Evolutionary conservation across 2,797 vertebrate genomes (phyloP), one percentile per base, ranked within the genome.

Genomic region (Lerista edwardsae): DNA sequence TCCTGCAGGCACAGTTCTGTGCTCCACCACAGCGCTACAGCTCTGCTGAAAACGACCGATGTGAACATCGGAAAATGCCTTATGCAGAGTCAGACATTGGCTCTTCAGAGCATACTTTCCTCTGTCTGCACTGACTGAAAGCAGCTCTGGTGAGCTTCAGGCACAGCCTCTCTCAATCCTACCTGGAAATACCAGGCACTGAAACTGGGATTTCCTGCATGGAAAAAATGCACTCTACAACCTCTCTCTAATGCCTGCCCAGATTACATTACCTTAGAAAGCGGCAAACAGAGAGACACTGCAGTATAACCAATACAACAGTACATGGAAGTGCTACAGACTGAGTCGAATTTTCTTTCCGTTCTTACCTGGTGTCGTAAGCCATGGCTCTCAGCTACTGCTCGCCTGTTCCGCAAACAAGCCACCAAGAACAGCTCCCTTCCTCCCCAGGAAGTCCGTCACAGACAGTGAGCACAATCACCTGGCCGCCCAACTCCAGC

Each of bases 301-400:
- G 19, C 11, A 6, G 6, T 47, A 47, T 10, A 47, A 47, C 47
- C 47, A 47, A 10, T 11, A 11, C 47, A 47, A 7, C 51, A 55
- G 51, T 15, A 4, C 51, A 55, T 55, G 59, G 59, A 61, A 61
- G 59, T 15, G 59, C 21, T 25, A 4, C 59, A 23, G 23, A 21
- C 59, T 5, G 59, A 61, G 55, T 21, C 2, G 6, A 19, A 21
- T 17, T 21, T 57, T 2, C 5, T 62, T 17, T 51, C 10, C 2
- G 6, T 57, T 12, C 83, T 79, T 84, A 84, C 83, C 83, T 84
- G 76, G 12, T 79, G 68, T 31, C 41, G 1, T 10, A n/a, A 36
- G 17, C 39, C 57, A 64, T 21, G 7, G 7, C 59, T 64, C 34
- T 23, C 71, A 17, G 31, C 36, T 7, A 39, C 55, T 23, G 34